Conservation (phyloP, 2,113 vertebrate genomes). For the Elaphurus davidianus region DNA sequence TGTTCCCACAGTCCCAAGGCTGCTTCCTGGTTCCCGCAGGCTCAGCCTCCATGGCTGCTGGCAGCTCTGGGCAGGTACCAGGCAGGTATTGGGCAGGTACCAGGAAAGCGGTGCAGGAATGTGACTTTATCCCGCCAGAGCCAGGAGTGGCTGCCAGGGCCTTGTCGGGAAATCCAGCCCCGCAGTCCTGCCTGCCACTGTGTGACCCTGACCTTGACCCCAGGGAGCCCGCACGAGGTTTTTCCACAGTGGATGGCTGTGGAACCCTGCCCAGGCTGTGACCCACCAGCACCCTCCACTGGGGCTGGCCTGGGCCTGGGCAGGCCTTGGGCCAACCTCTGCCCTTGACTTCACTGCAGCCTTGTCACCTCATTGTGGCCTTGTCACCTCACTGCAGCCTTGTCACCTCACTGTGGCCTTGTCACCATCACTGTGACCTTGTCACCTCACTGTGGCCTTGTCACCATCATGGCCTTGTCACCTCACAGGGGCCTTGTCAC, state of each 20-base stretch:
- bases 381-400: no score
- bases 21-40: rapidly evolving
- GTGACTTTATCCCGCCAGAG: not conserved
- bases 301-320: not conserved
- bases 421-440: no score
- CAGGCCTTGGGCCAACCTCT: not conserved
- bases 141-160: not conserved
- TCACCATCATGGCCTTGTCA: no score
- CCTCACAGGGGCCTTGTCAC: rapidly evolving
- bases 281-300: no score
- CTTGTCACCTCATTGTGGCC: not conserved
- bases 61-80: not conserved
- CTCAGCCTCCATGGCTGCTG: not conserved
- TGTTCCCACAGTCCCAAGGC: rapidly evolving
- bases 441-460: no score
- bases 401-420: no score
- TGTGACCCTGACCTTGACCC: not conserved
- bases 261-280: not conserved
- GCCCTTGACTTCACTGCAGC: not conserved
- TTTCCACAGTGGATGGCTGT: rapidly evolving
- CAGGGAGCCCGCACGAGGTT: rapidly evolving
- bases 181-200: not conserved
- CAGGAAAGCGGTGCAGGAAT: not conserved
- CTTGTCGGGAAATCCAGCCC: not conserved
- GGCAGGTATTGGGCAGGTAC: not conserved